Evolutionary conservation across 2,797 vertebrate genomes (phyloP).

Genomic region (Gambelia wislizenii): DNA sequence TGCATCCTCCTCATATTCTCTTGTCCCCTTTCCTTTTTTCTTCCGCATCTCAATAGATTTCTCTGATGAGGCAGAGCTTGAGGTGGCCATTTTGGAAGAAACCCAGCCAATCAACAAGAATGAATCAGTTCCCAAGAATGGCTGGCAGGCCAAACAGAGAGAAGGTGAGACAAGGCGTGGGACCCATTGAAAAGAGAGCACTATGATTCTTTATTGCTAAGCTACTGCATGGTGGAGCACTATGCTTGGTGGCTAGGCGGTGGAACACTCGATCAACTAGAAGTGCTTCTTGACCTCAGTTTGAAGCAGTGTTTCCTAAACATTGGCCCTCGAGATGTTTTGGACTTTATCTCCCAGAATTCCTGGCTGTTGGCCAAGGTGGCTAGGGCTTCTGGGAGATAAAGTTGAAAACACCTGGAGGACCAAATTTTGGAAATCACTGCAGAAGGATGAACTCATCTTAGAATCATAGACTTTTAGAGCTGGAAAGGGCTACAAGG

Average conservation of each 20-base stretch:
- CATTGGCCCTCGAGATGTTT: too few species aligned
- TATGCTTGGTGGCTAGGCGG: not conserved
- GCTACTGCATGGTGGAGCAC: not conserved
- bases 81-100: slow-evolving; percentile 67
- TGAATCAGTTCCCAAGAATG: slow-evolving; percentile 13
- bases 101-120: slow-evolving; percentile 38
- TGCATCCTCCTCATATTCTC: too few species aligned
- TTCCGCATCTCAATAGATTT: slow-evolving; percentile 33
- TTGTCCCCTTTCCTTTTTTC: not conserved
- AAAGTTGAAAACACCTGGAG: too few species aligned
- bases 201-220: not conserved
- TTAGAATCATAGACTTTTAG: too few species aligned
- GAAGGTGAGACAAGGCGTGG: slow-evolving; percentile 30
- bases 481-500: too few species aligned
- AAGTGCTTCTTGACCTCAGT: not conserved
- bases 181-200: not conserved
- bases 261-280: not conserved
- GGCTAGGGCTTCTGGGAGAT: too few species aligned
- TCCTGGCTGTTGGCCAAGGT: too few species aligned
- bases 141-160: slow-evolving; percentile 47
- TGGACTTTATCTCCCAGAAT: too few species aligned
- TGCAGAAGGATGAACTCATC: too few species aligned
- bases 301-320: too few species aligned
- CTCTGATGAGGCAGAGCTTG: slow-evolving; percentile 61
- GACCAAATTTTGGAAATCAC: too few species aligned